Percentiles rank a stretch among this genome's conserved stretches.
These are phyloP conservation scores for Alces alces DNA, from an alignment of 2,113 vertebrate species.

Conservation along the genomic window DNA sequence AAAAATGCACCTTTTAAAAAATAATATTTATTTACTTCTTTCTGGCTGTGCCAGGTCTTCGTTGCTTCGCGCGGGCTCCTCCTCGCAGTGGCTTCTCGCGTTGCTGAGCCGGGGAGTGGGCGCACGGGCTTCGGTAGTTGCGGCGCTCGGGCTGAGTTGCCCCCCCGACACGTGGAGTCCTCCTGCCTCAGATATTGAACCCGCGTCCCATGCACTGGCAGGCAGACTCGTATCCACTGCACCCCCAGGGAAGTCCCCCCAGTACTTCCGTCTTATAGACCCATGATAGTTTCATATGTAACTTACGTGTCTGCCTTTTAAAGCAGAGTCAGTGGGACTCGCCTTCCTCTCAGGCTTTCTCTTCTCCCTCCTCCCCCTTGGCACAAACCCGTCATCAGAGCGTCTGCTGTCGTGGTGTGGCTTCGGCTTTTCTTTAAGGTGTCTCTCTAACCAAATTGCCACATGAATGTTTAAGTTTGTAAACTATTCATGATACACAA, in stretches of 20 bases:
- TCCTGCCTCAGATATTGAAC: neutral
- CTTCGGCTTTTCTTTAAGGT: neutral
- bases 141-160: rapidly evolving
- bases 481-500: neutral
- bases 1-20: neutral
- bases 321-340: neutral
- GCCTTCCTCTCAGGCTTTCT: rapidly evolving
- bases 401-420: neutral
- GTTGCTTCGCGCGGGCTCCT: neutral
- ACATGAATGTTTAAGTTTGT: neutral
- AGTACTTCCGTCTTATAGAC: neutral
- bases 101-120: neutral
- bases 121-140: neutral
- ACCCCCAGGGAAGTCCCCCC: neutral
- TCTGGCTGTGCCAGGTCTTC: neutral
- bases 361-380: neutral
- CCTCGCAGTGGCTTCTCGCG: rapidly evolving
- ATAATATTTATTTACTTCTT: neutral
- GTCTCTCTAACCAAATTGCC: neutral
- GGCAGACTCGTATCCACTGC: neutral
- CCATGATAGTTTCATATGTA: neutral
- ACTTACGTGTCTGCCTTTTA: neutral
- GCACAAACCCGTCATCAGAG: neutral
- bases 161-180: neutral
- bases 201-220: rapidly evolving